Evolutionary conservation across 2,797 vertebrate species (phyloP), one percentile per base, ranked within the genome.

Genomic region (Leuciscus waleckii): DNA sequence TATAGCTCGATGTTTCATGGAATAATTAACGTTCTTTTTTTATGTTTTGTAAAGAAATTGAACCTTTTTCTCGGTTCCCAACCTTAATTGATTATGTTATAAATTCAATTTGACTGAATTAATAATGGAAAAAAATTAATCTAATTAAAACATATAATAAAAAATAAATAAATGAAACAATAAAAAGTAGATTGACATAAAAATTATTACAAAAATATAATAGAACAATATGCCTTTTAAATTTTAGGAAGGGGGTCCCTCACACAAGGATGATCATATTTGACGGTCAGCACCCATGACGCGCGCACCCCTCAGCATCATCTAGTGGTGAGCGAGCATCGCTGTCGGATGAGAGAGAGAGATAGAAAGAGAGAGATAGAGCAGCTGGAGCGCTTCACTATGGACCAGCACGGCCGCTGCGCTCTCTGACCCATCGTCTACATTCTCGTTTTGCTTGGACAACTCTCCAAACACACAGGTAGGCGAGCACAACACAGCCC

Each of bases 381-480:
- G 89, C 74, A 89, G 83, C 86, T 73, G 86, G 84, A 90, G 87
- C 39, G 90, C 92, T 90, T 83, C 92, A 83, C 87, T 85, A 89
- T 90, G 94, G 91, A 92, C 68, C 89, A 82, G 63, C 85, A 37
- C 81, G 69, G 58, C 82, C 75, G 65, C 82, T 26, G 85, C 82
- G 54, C 84, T 56, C 70, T 82, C 43, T 90, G 89, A 91, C 77
- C 88, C 88, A 89, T 79, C 86, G 75, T 81, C 88, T 82, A 73
- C 74, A n/a, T 69, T 82, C 43, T 87, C 82, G 73, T 77, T 81
- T 83, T 86, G 84, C 85, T 90, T 73, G 88, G 87, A 90, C 90
- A n/a, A 88, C 88, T 88, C 91, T 89, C 84, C 23, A 74, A 90
- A 91, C 91, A 56, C 92, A 86, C 94, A 95, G 95, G 95, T 95